Evolutionary conservation across 2,888 invertebrate species (phyloP), one percentile per base, ranked within the genome.

Genomic region (Enchytraeus crypticus): DNA sequence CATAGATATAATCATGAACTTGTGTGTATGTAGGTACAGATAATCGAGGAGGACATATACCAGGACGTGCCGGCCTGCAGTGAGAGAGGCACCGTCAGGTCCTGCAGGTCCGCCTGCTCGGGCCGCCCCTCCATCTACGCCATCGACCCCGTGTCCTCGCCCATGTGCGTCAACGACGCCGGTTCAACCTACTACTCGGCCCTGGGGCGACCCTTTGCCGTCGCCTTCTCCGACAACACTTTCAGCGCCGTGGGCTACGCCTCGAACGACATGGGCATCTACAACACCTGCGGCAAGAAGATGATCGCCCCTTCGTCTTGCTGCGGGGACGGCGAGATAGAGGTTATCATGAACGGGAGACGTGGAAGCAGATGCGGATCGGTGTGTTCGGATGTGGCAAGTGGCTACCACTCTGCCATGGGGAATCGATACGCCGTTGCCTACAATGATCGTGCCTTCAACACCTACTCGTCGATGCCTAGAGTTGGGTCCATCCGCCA

Each of bases 341-440:
- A 32, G 33, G 21, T 27, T 8, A 30, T 27, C 53, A 32, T 26
- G 27, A 30, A 11, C 30, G 53, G 33, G 21, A 5, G 53, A 5
- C 11, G 53, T 8, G 38, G 11, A 4, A 3, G 27, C 1, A 32
- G 27, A 30, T 2, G 11, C 18, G 54, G 38, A 8, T 57, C 57
- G 21, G 46, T 45, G 5, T 57, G 27, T 30, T 53, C 59, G 23
- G 59, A 62, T 34, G 53, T 45, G 32, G 62, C 55, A 8, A 47
- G 32, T 21, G 38, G 53, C 23, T 62, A 62, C 53, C 53, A 59
- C 55, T 51, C 59, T 34, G 54, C 46, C 3, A 45, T 62, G 23
- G 62, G 62, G 46, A 58, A 59, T 32, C 59, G 49, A 33, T 51
- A 58, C 23, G 62, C 62, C 8, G 53, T 62, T 3, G 59, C 59